Evolutionary conservation across 1,140 invertebrate species (phyloP).

Genomic region (Mycetomoellerius zeteki): DNA sequence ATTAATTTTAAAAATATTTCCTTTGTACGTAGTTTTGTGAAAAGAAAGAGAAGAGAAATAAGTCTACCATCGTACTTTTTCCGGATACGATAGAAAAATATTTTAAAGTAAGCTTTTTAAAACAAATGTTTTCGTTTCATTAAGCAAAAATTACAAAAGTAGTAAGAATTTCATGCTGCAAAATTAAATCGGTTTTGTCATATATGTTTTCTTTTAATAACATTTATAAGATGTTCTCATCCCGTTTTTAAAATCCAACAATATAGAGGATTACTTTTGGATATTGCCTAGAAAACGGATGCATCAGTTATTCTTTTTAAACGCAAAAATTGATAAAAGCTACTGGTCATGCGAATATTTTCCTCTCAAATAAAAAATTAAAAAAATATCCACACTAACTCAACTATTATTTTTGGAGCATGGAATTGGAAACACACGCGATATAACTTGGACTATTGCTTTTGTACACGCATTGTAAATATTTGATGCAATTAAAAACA

Average conservation of each 20-base stretch:
- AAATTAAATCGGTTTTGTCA: background rate
- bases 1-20: background rate
- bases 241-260: background rate
- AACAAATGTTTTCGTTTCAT: conserved; percentile 48
- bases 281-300: background rate
- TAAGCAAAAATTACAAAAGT: conserved; percentile 29
- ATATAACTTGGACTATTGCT: conserved; percentile 54
- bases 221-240: conserved; percentile 30
- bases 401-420: conserved; percentile 48
- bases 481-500: conserved; percentile 55
- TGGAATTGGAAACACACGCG: conserved; percentile 34
- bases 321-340: conserved; percentile 35
- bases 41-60: background rate
- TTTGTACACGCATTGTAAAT: conserved; percentile 46
- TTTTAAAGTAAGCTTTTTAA: conserved; percentile 36
- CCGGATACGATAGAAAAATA: conserved; percentile 21
- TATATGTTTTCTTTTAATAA: background rate
- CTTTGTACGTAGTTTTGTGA: background rate
- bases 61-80: conserved; percentile 1
- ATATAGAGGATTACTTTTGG: background rate
- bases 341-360: conserved; percentile 44
- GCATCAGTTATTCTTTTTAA: conserved; percentile 21
- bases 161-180: background rate
- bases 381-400: conserved; percentile 57
- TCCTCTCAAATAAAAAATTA: conserved; percentile 47